phyloP scores from a whole-genome alignment of 2,888 invertebrate genomes.

The Aleiodes testaceus region DNA sequence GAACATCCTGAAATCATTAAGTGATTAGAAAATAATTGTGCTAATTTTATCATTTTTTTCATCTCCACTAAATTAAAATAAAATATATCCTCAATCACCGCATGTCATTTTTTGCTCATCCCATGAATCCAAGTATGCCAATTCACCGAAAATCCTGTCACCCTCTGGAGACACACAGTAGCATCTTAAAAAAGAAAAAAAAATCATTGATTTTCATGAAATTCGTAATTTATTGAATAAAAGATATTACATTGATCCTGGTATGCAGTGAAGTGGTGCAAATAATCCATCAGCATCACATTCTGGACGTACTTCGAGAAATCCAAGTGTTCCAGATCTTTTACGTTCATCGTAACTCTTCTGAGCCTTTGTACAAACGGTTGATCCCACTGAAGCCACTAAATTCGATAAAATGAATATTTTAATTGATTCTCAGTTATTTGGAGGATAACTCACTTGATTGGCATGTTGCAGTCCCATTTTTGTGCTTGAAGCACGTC shows the following conservation, averaged over 20 bases:
- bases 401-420: constrained; percentile 9
- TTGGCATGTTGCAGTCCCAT: constrained; percentile 71
- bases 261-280: constrained; percentile 77
- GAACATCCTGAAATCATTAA: constrained; percentile 75
- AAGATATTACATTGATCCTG: constrained; percentile 78
- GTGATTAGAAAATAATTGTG: not conserved
- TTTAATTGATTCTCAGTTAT: not conserved
- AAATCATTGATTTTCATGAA: not conserved
- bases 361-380: constrained; percentile 67
- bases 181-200: constrained; percentile 73
- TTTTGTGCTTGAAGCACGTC: constrained; percentile 69
- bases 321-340: constrained; percentile 74
- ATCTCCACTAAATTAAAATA: too few relatives aligned
- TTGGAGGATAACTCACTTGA: constrained; percentile 72
- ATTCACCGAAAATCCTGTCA: constrained; percentile 80
- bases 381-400: constrained; percentile 34
- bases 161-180: constrained; percentile 79
- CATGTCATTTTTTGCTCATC: constrained; percentile 76
- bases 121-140: constrained; percentile 71
- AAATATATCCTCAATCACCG: constrained; percentile 67
- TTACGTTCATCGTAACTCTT: constrained; percentile 74
- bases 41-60: too few relatives aligned
- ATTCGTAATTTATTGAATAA: too few relatives aligned
- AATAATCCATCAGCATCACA: constrained; percentile 80
- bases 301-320: constrained; percentile 75